phyloP scores from a whole-genome alignment of 2,888 invertebrate genomes.

The Lingula anatina region DNA sequence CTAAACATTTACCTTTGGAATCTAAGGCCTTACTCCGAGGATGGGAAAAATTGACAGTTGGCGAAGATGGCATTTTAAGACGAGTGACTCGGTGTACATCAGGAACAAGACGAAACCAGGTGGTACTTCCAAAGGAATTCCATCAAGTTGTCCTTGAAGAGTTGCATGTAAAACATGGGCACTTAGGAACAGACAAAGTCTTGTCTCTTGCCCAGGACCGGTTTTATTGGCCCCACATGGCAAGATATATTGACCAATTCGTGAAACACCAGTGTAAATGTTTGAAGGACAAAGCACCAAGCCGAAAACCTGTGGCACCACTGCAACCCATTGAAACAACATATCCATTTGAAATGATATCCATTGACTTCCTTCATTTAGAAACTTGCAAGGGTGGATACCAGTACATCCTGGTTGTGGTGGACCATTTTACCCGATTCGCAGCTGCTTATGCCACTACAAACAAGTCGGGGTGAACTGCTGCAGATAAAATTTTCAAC shows the following conservation, averaged over 20 bases:
- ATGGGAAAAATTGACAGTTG: conserved; percentile 5
- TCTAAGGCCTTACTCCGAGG: conserved; percentile 2
- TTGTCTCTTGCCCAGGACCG: too few species aligned
- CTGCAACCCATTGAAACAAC: conserved; percentile 9
- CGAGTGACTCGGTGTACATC: not conserved
- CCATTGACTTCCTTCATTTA: conserved; percentile 14
- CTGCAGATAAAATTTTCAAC: too few species aligned
- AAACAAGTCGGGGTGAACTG: conserved; percentile 8
- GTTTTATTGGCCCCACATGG: conserved; percentile 18
- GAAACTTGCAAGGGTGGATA: conserved; percentile 11
- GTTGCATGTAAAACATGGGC: conserved; percentile 11
- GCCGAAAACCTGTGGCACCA: conserved; percentile 2
- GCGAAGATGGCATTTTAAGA: conserved; percentile 4
- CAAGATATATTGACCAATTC: conserved; percentile 8
- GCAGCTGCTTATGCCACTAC: conserved; percentile 5
- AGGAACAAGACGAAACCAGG: conserved; percentile 2
- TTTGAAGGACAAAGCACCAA: conserved; percentile 8
- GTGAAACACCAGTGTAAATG: conserved; percentile 8
- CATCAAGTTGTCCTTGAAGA: conserved; percentile 1
- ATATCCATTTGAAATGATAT: conserved; percentile 11
- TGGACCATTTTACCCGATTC: conserved; percentile 9
- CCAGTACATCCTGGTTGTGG: too few species aligned
- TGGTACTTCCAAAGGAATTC: conserved; percentile 9
- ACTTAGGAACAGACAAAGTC: too few species aligned
- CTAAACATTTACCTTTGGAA: too few species aligned